Conservation (phyloP, 2,888 invertebrate species). For the Stenodera caucasica region DNA sequence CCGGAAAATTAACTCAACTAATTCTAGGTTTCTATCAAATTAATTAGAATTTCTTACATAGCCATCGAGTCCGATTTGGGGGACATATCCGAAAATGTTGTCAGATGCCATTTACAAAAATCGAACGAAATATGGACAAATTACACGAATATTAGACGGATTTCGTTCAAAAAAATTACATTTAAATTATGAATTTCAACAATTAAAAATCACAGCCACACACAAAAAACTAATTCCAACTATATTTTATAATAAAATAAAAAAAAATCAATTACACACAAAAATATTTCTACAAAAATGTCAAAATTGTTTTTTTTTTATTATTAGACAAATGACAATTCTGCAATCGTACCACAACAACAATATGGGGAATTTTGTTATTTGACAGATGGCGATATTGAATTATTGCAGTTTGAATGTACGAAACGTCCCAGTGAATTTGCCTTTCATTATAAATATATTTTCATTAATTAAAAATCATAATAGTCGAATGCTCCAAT, state of each 20-base stretch:
- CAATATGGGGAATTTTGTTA: background rate
- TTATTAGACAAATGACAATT: background rate
- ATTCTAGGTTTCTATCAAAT: background rate
- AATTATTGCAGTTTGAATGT: background rate
- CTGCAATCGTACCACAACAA: background rate
- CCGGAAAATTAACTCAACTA: no score
- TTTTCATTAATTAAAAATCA: no score
- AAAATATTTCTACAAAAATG: conserved; percentile 10
- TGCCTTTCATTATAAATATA: no score
- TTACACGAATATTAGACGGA: background rate
- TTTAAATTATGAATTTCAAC: conserved; percentile 24
- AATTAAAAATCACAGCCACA: conserved; percentile 22
- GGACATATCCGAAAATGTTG: conserved; percentile 54
- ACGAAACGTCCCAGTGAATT: background rate
- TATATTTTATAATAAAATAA: conserved; percentile 18
- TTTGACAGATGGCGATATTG: background rate
- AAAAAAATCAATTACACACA: conserved; percentile 15
- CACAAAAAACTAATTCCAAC: conserved; percentile 20
- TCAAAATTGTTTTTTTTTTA: conserved; percentile 19
- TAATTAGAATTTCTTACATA: conserved; percentile 47
- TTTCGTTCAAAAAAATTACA: conserved; percentile 19
- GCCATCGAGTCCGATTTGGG: conserved; percentile 51
- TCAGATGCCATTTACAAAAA: conserved; percentile 55
- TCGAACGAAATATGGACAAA: no score
- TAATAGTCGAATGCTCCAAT: no score